These are phyloP conservation scores for Leptocoma aspasia DNA, from an alignment of 2,113 vertebrate genomes.

Conservation along the genomic window DNA sequence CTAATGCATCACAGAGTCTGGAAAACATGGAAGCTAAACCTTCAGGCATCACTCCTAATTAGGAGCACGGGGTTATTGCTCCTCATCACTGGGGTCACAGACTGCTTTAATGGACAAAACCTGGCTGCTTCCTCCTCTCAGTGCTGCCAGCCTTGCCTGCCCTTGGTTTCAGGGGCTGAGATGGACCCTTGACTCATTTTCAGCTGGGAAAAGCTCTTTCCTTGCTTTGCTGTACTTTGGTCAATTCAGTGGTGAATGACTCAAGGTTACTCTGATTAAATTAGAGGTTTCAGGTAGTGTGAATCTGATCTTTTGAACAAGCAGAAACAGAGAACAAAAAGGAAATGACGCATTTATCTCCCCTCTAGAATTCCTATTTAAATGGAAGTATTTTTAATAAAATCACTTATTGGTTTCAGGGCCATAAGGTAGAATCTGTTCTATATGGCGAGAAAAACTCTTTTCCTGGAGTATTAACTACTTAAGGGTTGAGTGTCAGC, in stretches of 20 bases:
- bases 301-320: not conserved
- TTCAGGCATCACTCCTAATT: not conserved
- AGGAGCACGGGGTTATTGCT: not conserved
- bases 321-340: not conserved
- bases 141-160: not conserved
- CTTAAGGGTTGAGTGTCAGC: not conserved
- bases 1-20: fast-evolving
- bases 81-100: not conserved
- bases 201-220: not conserved
- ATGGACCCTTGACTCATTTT: not conserved
- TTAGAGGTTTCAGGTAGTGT: not conserved
- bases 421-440: not conserved
- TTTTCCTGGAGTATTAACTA: not conserved
- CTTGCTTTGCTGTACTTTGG: not conserved
- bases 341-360: not conserved
- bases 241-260: not conserved
- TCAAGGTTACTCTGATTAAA: not conserved
- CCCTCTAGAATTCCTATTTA: not conserved
- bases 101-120: not conserved
- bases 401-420: not conserved
- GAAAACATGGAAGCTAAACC: fast-evolving
- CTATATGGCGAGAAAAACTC: not conserved
- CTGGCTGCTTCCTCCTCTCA: not conserved
- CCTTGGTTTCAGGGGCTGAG: not conserved
- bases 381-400: not conserved